phyloP scores from a whole-genome alignment of 2,797 vertebrate genomes.

The Eurystomus glaucurus region DNA sequence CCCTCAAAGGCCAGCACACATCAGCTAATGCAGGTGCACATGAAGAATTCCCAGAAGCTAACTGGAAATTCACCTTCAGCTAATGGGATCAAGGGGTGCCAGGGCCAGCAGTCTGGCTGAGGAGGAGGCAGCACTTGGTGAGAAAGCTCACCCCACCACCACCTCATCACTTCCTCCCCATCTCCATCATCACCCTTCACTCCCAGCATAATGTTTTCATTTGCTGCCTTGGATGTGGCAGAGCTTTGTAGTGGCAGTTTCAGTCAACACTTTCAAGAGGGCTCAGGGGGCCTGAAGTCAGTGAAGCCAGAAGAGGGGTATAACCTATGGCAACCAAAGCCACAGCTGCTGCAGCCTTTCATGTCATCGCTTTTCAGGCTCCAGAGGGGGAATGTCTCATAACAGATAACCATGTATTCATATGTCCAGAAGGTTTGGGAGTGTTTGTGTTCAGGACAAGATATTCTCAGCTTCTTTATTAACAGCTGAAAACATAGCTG shows the following conservation, averaged over 20 bases:
- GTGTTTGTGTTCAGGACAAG: not conserved
- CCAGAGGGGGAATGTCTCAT: not conserved
- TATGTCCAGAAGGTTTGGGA: not conserved
- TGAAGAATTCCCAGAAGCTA: not conserved
- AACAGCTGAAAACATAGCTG: not conserved
- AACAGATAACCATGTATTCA: not conserved
- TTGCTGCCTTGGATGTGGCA: not conserved
- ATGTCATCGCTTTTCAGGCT: not conserved
- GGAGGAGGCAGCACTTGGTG: not conserved
- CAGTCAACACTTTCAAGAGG: not conserved
- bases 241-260: not conserved
- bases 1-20: not conserved
- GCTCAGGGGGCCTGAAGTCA: not conserved
- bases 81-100: not conserved
- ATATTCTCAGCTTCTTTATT: not conserved
- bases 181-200: not conserved
- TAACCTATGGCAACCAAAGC: not conserved
- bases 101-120: not conserved
- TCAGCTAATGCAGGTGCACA: rapidly evolving
- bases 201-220: not conserved
- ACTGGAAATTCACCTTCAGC: not conserved
- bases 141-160: not conserved
- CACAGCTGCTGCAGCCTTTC: not conserved
- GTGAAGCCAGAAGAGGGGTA: not conserved
- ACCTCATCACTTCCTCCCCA: not conserved